These are phyloP conservation scores for Xestia c-nigrum DNA, from an alignment of 2,888 invertebrate species.

Conservation along the genomic window DNA sequence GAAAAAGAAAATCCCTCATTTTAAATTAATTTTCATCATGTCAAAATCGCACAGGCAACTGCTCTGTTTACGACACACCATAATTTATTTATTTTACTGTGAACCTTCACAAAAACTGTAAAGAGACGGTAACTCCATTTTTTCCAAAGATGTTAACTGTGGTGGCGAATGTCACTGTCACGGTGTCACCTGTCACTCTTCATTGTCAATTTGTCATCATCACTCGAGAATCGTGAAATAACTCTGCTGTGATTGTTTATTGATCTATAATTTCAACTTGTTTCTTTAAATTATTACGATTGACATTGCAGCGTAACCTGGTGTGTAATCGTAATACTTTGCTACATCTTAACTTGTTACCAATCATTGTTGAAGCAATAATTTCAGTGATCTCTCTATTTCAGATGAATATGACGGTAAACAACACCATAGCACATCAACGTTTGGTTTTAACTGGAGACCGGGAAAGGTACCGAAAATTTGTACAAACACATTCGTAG, in stretches of 20 bases:
- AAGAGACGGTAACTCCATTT: background rate
- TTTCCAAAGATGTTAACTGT: background rate
- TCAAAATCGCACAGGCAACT: no score
- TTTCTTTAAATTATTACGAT: background rate
- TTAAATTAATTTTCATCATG: no score
- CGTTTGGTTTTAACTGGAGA: slow-evolving; percentile 88
- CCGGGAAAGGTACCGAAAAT: slow-evolving; percentile 82
- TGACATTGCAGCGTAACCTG: background rate
- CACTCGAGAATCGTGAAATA: background rate
- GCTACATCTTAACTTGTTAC: background rate
- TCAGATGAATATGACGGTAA: slow-evolving; percentile 82
- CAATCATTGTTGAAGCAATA: background rate
- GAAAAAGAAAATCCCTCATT: no score
- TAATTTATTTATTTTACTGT: no score
- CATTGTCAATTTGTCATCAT: background rate
- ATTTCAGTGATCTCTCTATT: slow-evolving; percentile 7
- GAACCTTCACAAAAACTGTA: no score
- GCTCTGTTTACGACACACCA: no score
- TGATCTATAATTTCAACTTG: background rate
- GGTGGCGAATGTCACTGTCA: background rate
- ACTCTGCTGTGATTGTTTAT: slow-evolving; percentile 1
- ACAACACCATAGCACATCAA: slow-evolving; percentile 89
- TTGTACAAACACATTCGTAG: background rate
- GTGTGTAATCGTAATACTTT: slow-evolving; percentile 13
- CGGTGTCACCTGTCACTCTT: background rate